Conservation (phyloP, 2,888 invertebrate genomes). For the Sinopyrophorus schimmeli region DNA sequence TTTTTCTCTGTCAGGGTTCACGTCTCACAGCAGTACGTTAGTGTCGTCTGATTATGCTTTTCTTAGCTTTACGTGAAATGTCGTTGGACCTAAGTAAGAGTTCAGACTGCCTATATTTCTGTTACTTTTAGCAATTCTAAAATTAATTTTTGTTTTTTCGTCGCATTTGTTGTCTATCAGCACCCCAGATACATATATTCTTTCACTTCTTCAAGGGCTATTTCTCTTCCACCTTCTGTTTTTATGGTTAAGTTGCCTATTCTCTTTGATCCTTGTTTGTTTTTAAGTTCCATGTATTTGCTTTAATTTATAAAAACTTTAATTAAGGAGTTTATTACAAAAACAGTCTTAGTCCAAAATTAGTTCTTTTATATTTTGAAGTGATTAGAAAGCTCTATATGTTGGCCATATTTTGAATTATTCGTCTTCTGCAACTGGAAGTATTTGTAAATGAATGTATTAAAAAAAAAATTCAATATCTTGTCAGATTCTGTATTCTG, state of each 20-base stretch:
- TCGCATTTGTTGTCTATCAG: constrained; percentile 4
- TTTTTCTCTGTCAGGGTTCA: constrained; percentile 2
- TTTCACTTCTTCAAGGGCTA: constrained; percentile 6
- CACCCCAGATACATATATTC: constrained; percentile 6
- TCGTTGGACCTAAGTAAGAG: constrained; percentile 7
- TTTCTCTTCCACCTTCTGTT: constrained; percentile 5
- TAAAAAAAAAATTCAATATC: too few relatives aligned
- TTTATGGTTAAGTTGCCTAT: constrained; percentile 3
- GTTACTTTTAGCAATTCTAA: background rate
- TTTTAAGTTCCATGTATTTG: constrained; percentile 7
- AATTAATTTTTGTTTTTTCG: constrained; percentile 7
- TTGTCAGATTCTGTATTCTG: too few relatives aligned
- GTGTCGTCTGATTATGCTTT: too few relatives aligned
- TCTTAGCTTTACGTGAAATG: constrained; percentile 6
- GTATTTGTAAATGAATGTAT: too few relatives aligned
- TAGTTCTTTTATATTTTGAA: too few relatives aligned
- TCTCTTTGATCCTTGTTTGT: constrained; percentile 6
- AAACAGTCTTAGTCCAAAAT: too few relatives aligned
- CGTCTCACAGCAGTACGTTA: constrained; percentile 1
- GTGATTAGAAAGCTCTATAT: too few relatives aligned
- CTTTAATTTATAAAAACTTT: too few relatives aligned
- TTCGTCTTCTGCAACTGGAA: too few relatives aligned
- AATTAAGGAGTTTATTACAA: too few relatives aligned
- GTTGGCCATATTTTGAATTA: too few relatives aligned
- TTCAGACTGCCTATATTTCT: constrained; percentile 1